Conservation (phyloP, 2,888 invertebrate species). For the Leucania comma region DNA sequence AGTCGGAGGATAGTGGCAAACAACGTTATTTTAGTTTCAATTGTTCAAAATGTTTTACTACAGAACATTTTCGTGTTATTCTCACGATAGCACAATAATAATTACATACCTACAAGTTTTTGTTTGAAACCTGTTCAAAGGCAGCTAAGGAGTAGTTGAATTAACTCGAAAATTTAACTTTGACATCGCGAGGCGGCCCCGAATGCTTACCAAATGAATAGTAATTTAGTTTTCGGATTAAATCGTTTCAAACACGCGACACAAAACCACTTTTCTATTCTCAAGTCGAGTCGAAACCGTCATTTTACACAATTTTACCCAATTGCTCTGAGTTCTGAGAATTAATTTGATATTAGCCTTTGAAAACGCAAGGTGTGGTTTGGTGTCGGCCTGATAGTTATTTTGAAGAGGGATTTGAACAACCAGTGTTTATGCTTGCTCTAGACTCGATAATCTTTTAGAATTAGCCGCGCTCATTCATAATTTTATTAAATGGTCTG, state of each 20-base stretch:
- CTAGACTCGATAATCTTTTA: slow-evolving; percentile 84
- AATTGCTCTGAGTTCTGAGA: slow-evolving; percentile 89
- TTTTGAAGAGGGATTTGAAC: slow-evolving; percentile 85
- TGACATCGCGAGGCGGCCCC: slow-evolving; percentile 85
- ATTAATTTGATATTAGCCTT: slow-evolving; percentile 91
- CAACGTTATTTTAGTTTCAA: slow-evolving; percentile 43
- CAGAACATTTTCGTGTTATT: slow-evolving; percentile 51
- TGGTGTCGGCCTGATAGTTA: slow-evolving; percentile 85
- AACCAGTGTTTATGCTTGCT: slow-evolving; percentile 85
- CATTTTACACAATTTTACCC: slow-evolving; percentile 91
- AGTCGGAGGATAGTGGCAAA: slow-evolving; percentile 35
- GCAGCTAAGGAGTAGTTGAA: slow-evolving; percentile 69
- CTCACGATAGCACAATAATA: slow-evolving; percentile 66
- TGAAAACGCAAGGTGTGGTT: slow-evolving; percentile 90
- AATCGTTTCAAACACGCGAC: slow-evolving; percentile 90
- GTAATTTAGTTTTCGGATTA: slow-evolving; percentile 90
- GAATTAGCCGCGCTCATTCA: slow-evolving; percentile 80
- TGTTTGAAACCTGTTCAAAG: slow-evolving; percentile 62
- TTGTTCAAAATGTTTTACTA: slow-evolving; percentile 46
- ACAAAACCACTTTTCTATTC: slow-evolving; percentile 90
- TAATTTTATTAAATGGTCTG: slow-evolving; percentile 75
- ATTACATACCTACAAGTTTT: slow-evolving; percentile 64
- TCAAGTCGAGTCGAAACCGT: slow-evolving; percentile 86
- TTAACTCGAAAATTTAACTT: slow-evolving; percentile 84
- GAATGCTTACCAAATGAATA: slow-evolving; percentile 89